These are phyloP conservation scores for Tupaia tana DNA, from an alignment of 2,113 vertebrate genomes.

Conservation along the genomic window DNA sequence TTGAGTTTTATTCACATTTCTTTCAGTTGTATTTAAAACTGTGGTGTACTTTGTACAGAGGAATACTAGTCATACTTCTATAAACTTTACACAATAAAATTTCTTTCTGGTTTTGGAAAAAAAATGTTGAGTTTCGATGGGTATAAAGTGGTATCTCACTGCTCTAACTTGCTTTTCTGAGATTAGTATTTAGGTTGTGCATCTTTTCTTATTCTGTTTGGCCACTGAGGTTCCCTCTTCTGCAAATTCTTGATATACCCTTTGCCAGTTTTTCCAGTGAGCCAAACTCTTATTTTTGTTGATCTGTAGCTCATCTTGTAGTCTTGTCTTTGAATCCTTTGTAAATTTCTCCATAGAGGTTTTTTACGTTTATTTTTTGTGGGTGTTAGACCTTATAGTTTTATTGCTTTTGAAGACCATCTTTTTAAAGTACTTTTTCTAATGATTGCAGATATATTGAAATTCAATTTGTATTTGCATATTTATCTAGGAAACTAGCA, in stretches of 20 bases:
- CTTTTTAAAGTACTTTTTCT: constrained; percentile 5
- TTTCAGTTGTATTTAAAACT: constrained; percentile 88
- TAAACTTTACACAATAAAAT: constrained; percentile 89
- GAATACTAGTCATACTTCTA: constrained; percentile 84
- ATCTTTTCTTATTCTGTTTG: background rate
- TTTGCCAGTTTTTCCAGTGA: background rate
- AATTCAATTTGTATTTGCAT: background rate
- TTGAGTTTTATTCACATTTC: constrained; percentile 65
- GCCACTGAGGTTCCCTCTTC: background rate
- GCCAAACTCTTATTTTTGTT: background rate
- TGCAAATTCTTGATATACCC: background rate
- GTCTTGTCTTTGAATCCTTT: background rate
- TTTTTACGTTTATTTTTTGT: background rate
- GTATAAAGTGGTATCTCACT: background rate
- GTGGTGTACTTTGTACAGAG: constrained; percentile 88
- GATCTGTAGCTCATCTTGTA: background rate
- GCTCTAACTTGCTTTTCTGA: background rate
- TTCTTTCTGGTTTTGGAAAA: constrained; percentile 78
- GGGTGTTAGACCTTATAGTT: background rate
- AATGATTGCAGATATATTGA: background rate
- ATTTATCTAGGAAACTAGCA: background rate
- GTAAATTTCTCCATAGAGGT: background rate
- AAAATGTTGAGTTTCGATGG: too few species aligned
- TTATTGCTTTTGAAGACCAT: background rate
- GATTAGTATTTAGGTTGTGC: too few species aligned